Percentiles rank a stretch among this genome's conserved stretches.
These are phyloP conservation scores for Sinocyclocheilus grahami DNA, from an alignment of 2,113 vertebrate genomes.

Conservation along the genomic window DNA sequence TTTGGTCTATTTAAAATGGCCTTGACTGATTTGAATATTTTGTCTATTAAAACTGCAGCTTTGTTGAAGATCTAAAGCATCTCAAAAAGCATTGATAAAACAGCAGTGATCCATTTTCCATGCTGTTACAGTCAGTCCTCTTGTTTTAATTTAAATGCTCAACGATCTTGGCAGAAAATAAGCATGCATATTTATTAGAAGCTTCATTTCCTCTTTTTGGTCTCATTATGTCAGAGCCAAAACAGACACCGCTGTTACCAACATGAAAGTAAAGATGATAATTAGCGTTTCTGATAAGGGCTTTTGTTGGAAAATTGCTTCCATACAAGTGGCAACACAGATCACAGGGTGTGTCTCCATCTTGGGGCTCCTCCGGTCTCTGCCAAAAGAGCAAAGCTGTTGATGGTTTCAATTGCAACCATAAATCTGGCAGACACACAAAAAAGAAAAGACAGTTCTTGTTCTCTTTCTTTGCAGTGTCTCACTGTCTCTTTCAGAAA, in stretches of 20 bases:
- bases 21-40: background rate
- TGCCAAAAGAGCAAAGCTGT: slow-evolving; percentile 54
- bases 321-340: slow-evolving; percentile 61
- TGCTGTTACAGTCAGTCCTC: slow-evolving; percentile 20
- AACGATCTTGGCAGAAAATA: slow-evolving; percentile 28
- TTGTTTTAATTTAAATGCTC: slow-evolving; percentile 39
- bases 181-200: slow-evolving; percentile 56
- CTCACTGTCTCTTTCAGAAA: slow-evolving; percentile 28
- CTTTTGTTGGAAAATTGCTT: slow-evolving; percentile 51
- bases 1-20: background rate
- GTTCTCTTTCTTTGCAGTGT: slow-evolving; percentile 27
- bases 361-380: slow-evolving; percentile 51
- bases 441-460: slow-evolving; percentile 57
- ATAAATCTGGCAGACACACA: slow-evolving; percentile 46
- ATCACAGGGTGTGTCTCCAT: slow-evolving; percentile 52
- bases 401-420: slow-evolving; percentile 42
- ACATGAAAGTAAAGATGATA: slow-evolving; percentile 59
- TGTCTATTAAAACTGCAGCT: background rate
- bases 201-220: slow-evolving; percentile 49
- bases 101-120: slow-evolving; percentile 6
- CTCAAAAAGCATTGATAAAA: background rate
- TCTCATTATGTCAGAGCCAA: slow-evolving; percentile 55
- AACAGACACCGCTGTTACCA: slow-evolving; percentile 56
- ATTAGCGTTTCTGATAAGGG: slow-evolving; percentile 56
- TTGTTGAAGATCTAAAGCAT: background rate